Base-by-base conservation (phyloP, 2,797 vertebrate species). In the Danio kyathit region DNA sequence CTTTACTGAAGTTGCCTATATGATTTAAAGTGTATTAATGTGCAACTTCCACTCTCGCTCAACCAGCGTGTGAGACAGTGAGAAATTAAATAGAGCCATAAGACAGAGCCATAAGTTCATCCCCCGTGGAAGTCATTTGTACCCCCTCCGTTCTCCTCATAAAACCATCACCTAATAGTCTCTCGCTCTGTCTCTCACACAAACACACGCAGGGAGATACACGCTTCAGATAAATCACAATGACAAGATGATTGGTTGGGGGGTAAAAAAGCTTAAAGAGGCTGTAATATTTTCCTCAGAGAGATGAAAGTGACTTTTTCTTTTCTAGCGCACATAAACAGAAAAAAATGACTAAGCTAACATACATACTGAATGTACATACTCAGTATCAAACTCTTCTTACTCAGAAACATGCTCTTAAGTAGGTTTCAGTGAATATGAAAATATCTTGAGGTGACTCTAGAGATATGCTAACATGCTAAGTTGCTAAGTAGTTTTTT, bases 151-250 rank as follows among this genome's bases (percentile, higher is more conserved):
- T 48, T 72, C 59, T 48, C 49, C 60, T 78, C 67, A 66, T 78
- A 54, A 72, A 82, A 69, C 12, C 16, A 60, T 69, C 73, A 74
- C 61, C 56, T 75, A 82, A 76, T 63, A 69, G 64, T 56, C 43
- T 69, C 66, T 56, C 9, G 38, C 7, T 52, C 56, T 43, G 8
- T 14, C 56, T 71, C 44, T 61, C 57, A 21, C 59, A 65, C 80
- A 76, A 52, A 82, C 73, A 69, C 80, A 76, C 5, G 59, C 73
- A 21, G 40, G 51, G 59, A 72, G 66, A 72, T 56, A 54, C 74
- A 82, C 74, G 82, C 74, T 73, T 80, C 69, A 80, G 19, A 80
- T 80, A 80, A 73, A 80, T 80, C 78, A 80, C 64, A 73, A 73
- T 80, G 78, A 80, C 78, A 80, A 73, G 78, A 80, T 73, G 67